Evolutionary conservation across 1,140 invertebrate genomes (phyloP).

Genomic region (Orussus abietinus): DNA sequence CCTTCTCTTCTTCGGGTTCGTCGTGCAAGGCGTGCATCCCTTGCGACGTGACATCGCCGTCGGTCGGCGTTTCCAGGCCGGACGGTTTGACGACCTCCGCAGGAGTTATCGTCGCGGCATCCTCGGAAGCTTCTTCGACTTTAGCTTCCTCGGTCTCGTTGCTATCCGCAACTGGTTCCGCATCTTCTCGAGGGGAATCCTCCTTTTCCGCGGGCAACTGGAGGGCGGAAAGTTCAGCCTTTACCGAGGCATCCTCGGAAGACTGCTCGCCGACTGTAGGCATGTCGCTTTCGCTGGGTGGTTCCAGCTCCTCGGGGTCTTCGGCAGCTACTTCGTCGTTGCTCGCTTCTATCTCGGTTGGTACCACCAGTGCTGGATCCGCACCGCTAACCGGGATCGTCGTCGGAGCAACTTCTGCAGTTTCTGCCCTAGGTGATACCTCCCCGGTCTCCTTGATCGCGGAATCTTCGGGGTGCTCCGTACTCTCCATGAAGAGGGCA

Average conservation of each 20-base stretch:
- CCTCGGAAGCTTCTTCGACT: conserved; percentile 12
- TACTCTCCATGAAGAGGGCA: conserved; percentile 18
- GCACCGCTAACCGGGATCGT: no score
- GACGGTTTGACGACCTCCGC: no score
- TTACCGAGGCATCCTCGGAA: conserved; percentile 7
- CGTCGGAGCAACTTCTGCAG: not conserved
- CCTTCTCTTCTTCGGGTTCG: not conserved
- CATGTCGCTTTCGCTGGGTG: conserved; percentile 22
- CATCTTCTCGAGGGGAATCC: conserved; percentile 7
- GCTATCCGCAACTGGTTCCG: conserved; percentile 5
- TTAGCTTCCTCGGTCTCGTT: conserved; percentile 17
- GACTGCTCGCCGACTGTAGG: conserved; percentile 15
- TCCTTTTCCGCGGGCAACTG: conserved; percentile 1
- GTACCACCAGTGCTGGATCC: no score
- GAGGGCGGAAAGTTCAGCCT: conserved; percentile 11
- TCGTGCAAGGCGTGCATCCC: not conserved
- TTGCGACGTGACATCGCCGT: no score
- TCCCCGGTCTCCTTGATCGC: conserved; percentile 11
- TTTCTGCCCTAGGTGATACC: not conserved
- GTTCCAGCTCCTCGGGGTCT: not conserved
- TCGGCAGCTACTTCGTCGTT: not conserved
- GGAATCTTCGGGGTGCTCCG: conserved; percentile 16
- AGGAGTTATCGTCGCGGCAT: conserved; percentile 22
- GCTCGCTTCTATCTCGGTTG: no score
- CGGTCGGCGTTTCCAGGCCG: no score